Evolutionary conservation across 2,888 invertebrate genomes (phyloP).

Genomic region (Andrena dorsata): DNA sequence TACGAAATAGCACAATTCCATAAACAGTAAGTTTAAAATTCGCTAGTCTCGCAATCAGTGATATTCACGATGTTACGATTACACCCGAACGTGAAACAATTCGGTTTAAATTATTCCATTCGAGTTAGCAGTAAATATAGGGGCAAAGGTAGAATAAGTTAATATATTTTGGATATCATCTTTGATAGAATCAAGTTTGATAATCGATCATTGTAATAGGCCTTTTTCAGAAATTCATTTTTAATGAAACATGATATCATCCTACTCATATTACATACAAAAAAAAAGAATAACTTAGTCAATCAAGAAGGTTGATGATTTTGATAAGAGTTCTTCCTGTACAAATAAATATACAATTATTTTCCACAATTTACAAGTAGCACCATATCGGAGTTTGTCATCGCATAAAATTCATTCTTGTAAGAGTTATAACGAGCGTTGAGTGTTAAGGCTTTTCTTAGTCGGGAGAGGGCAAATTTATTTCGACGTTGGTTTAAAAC

Average conservation of each 20-base stretch:
- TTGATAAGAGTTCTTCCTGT: conserved; percentile 65
- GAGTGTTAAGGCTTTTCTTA: conserved; percentile 28
- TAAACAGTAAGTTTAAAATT: conserved; percentile 47
- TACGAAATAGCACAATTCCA: conserved; percentile 62
- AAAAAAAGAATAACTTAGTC: conserved; percentile 49
- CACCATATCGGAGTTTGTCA: conserved; percentile 55
- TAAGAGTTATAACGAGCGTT: conserved; percentile 34
- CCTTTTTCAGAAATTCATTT: conserved; percentile 54
- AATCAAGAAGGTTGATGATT: conserved; percentile 59
- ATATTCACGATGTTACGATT: conserved; percentile 47
- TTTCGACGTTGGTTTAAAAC: conserved; percentile 14
- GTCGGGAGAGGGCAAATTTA: conserved; percentile 12
- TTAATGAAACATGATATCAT: conserved; percentile 43
- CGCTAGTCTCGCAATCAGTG: conserved; percentile 33
- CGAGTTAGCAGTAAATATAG: conserved; percentile 63
- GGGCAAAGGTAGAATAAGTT: conserved; percentile 62
- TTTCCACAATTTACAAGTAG: conserved; percentile 63
- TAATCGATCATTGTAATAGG: conserved; percentile 48
- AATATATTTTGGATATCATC: conserved; percentile 70
- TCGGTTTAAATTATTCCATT: conserved; percentile 52
- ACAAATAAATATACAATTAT: conserved; percentile 59
- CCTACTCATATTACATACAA: conserved; percentile 39
- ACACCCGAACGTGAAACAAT: conserved; percentile 28
- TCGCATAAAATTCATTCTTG: conserved; percentile 40
- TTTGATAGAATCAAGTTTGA: conserved; percentile 59